Conservation (phyloP, 1,140 invertebrate genomes). For the Melipona quadrifasciata region DNA sequence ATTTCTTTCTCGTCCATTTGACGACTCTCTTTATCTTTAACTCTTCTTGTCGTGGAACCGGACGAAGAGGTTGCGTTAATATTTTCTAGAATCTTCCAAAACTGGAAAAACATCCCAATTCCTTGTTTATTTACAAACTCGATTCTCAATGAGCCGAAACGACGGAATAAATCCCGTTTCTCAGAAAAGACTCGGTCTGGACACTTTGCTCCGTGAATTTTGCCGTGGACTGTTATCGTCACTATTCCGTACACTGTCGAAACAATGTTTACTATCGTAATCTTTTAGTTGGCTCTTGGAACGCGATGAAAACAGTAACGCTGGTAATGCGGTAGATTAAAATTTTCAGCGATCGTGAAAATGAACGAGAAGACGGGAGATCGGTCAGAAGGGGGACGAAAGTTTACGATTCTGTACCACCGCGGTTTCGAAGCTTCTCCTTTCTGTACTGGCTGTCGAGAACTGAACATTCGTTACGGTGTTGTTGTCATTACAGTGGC, state of each 20-base stretch:
- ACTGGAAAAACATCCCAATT: no score
- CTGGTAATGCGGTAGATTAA: no score
- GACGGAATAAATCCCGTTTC: no score
- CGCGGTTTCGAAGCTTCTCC: neutral
- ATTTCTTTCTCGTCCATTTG: neutral
- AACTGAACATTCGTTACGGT: conserved; percentile 57
- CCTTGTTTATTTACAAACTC: no score
- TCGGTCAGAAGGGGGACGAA: neutral
- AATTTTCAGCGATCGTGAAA: neutral
- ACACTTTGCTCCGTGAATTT: no score
- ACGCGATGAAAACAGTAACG: no score
- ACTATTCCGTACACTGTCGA: no score
- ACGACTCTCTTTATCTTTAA: neutral
- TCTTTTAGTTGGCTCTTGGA: no score
- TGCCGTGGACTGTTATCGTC: no score
- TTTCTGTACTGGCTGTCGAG: conserved; percentile 29
- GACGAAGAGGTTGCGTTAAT: neutral
- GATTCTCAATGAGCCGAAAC: no score
- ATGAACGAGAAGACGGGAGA: neutral
- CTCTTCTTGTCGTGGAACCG: neutral
- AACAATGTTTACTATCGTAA: no score
- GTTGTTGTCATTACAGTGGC: conserved; percentile 66
- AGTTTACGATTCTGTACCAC: conserved; percentile 1
- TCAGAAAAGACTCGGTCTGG: no score
- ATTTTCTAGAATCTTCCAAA: neutral